Percentiles rank a stretch among this genome's conserved stretches.
Conservation (phyloP, 1,140 invertebrate species). For the Rhopalosiphum maidis region DNA sequence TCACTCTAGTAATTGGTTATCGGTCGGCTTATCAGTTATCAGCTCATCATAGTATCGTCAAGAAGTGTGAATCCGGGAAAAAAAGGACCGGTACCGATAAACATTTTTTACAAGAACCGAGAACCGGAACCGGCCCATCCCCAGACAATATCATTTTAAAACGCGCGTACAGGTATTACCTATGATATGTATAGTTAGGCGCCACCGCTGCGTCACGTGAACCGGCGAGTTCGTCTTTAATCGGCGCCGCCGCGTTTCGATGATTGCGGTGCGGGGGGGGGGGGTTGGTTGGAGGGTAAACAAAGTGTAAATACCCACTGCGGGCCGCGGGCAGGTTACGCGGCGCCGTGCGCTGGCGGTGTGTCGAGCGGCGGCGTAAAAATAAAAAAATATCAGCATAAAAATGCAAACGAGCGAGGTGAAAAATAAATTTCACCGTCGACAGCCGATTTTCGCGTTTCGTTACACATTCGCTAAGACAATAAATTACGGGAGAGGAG, state of each 20-base stretch:
- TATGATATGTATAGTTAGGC: background rate
- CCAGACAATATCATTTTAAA: no score
- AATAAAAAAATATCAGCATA: background rate
- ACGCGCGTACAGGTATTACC: background rate
- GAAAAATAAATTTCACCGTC: slow-evolving; percentile 21
- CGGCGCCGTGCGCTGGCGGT: no score
- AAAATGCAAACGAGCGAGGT: background rate
- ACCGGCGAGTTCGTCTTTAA: background rate
- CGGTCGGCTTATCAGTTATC: no score
- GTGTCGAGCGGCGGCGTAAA: background rate
- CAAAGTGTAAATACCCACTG: background rate
- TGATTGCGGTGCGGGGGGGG: no score
- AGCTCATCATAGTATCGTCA: no score
- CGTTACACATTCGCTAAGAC: background rate
- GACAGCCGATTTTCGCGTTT: slow-evolving; percentile 24
- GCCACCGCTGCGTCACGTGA: no score
- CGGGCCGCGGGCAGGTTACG: background rate
- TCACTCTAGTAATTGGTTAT: no score
- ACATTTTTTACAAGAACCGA: no score
- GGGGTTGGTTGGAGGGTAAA: background rate
- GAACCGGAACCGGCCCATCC: no score
- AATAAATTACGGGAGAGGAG: slow-evolving; percentile 1
- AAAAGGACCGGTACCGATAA: no score
- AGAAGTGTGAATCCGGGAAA: no score
- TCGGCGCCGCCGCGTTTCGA: background rate